Evolutionary conservation across 2,888 invertebrate genomes (phyloP), one percentile per base, ranked within the genome.

Genomic region (Acronicta leporina): DNA sequence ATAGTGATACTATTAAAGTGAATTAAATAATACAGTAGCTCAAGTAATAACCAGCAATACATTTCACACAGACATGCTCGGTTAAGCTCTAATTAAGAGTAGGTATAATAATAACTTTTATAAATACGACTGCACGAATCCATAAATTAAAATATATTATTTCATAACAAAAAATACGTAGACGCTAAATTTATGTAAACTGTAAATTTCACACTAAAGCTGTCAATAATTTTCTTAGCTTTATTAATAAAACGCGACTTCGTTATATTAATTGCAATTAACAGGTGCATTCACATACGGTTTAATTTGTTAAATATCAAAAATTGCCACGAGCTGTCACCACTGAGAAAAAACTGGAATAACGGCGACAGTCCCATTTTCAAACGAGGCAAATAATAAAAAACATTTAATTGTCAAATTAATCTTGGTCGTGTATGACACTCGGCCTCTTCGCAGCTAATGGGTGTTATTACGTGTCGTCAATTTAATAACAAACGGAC

Each of bases 401-500:
- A 56, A 55, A 53, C 43, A 43, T 46, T 63, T 77, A 80, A 84
- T 82, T 82, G 78, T 79, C 73, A 75, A 83, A 88, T 87, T 83
- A 86, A 88, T 88, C 81, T 82, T 80, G 73, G 74, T 79, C 73
- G 71, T 76, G 62, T 63, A 80, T 80, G 82, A 84, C 80, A 85
- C 74, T 77, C 78, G 69, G 72, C 80, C 82, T 76, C 75, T 77
- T 73, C 57, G 77, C 79, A 81, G 73, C 77, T 87, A 86, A 89
- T 87, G 72, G 80, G 70, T 80, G 85, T 88, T 85, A 91, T 91
- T 91, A 90, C 79, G 75, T 85, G 86, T 89, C 89, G 82, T 85
- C 84, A 83, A 84, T 84, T 86, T 84, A 83, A 86, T 85, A 87
- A 86, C 84, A 86, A 88, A 86, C 85, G 83, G 73, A 84, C 77